Evolutionary conservation across 2,113 vertebrate genomes (phyloP), one percentile per base, ranked within the genome.

Genomic region (Herpetotheres cachinnans): DNA sequence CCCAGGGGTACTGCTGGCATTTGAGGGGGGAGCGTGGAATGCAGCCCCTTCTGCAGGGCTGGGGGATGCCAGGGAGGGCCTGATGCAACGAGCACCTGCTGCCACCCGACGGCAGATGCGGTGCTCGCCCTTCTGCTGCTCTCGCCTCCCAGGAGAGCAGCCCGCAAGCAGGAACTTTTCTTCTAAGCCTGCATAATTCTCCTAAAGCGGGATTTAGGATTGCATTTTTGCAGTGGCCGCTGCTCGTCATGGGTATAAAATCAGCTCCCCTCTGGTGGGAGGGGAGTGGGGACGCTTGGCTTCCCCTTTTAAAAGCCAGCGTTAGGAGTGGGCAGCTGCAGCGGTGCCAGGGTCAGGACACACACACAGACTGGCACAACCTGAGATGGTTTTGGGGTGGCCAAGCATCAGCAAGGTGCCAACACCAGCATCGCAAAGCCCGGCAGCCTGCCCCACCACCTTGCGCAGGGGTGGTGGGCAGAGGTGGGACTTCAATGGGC

Each of bases 301-400:
- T 55, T 13, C n/a, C 25, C 2, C 44, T 50, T 36, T 11, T 2
- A 17, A 32, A 56, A 69, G 8, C 16, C 46, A 1, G 17, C 1
- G 11, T 7, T 29, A 4, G 0, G 12, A 38, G 14, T 6, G 2
- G 63, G 42, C 3, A 14, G 76, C 42, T 22, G n/a, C 72, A 6
- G 79, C 7, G 3, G 52, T 8, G 44, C 25, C 34, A 14, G 44
- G 22, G 15, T 6, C 6, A 6, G 30, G 52, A n/a, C 7, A 6
- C 11, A 20, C 44, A 27, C n/a, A 7, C 11, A 4, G 0, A 22
- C 22, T 1, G 2, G 38, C 52, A 50, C 46, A 7, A 0, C 4
- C 62, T 2, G 15, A 27, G 65, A 4, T 26, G 76, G 22, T 15
- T 88, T 63, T 46, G 56, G n/a, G 56, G 70, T 26, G 66, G 27